Evolutionary conservation across 1,140 invertebrate genomes (phyloP), one percentile per base, ranked within the genome.

Genomic region (Aphidius ervi): DNA sequence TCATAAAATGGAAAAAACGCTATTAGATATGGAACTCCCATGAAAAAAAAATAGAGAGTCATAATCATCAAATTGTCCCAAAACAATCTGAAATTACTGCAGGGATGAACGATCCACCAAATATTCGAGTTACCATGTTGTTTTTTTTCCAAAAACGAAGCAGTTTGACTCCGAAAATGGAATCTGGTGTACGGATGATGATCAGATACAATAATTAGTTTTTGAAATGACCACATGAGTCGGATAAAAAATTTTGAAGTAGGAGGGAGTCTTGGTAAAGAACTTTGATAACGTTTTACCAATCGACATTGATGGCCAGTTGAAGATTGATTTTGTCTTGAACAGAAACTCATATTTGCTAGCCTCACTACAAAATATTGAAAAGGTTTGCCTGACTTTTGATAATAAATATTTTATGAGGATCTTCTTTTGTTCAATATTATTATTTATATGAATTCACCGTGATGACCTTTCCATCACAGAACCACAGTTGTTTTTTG

Each of bases 71-170:
- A 31, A 5, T 65, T 46, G n/a, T 76, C 67, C 74, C 74, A 76
- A 7, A 49, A 54, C 53, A 72, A 71, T 52, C 74, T 65, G 7
- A 74, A 66, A 6, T 31, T 8, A 45, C 74, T 76, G 48, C 56
- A 75, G 1, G 74, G 74, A 62, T 76, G 74, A 49, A 75, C 68
- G 10, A 71, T 39, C 74, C 74, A 76, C 73, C 73, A 74, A 46
- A 69, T 6, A 1, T 46, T 4, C 9, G 68, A 71, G 41, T 66
- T 65, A 5, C 67, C 67, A 6, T 76, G 74, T 46, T 67, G 61
- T 46, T 60, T 65, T 53, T 73, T 76, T 48, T 76, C 74, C 20
- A 71, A 70, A 37, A 65, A 60, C 5, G 75, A 57, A 5, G 73
- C 67, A 2, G 71, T 69, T 39, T 59, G 64, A 56, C 74, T 76